Base-by-base conservation (phyloP, 2,797 vertebrate genomes). In the Sebastes steindachneri region DNA sequence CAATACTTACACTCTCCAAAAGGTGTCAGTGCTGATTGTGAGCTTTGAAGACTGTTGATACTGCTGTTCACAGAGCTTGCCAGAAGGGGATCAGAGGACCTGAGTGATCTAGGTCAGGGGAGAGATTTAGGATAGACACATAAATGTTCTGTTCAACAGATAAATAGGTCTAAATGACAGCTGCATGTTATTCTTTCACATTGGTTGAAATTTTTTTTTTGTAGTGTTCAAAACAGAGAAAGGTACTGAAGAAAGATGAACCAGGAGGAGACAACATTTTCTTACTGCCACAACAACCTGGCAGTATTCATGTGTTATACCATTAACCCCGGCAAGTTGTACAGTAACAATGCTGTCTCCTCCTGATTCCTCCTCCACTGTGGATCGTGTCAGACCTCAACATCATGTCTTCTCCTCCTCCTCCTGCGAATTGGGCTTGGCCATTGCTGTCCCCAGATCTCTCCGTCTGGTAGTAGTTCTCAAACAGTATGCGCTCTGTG, bases 401-500 rank as follows among this genome's bases (percentile, higher is more conserved):
- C 70, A 94, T 95, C 90, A 95, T 77, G 25, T 77, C 19, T 10
- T 19, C 45, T 48, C 45, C 45, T 19, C 41, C 41, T 73, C 92
- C 89, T 0, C 86, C 75, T 21, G 55, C 92, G 1, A 92, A 85
- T 82, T 3, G 88, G 7, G 75, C 65, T 29, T 66, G 86, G 28
- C 96, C 95, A 54, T 94, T 91, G 58, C 76, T 86, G n/a, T 65
- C 62, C 1, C 59, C 76, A 2, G 67, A 26, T 2, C 26, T 37
- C 21, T 91, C 94, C 21, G 59, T 84, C 26, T 89, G 87, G 14
- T 95, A 95, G 79, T 95, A 98, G 85, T 93, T 96, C 92, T 98
- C 96, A 31, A 97, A 99, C 8, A 93, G 80, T 29, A 98, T 90
- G 1, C 96, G 96, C 14, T 93, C 97, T 98, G 92, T 65, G 21